Evolutionary conservation across 2,888 invertebrate genomes (phyloP).

Genomic region (Troides helena): DNA sequence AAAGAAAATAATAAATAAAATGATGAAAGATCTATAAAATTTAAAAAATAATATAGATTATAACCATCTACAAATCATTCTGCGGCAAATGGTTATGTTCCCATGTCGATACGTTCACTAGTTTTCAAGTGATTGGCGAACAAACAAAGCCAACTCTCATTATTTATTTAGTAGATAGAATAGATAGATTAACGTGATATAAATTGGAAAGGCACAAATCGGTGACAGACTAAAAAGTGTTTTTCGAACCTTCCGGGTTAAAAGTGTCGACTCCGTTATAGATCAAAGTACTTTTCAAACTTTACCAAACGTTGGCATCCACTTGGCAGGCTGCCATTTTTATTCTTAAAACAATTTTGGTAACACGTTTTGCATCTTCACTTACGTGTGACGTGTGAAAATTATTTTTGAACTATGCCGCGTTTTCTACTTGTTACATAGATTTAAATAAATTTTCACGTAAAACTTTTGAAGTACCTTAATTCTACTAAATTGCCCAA

Average conservation of each 20-base stretch:
- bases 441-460: neutral
- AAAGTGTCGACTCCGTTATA: conserved; percentile 4
- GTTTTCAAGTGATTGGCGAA: too few relatives aligned
- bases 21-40: too few relatives aligned
- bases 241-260: neutral
- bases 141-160: too few relatives aligned
- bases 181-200: too few relatives aligned
- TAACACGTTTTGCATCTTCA: conserved; percentile 19
- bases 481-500: too few relatives aligned
- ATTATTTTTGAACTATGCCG: conserved; percentile 18
- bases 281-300: conserved; percentile 15
- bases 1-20: too few relatives aligned
- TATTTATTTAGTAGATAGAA: too few relatives aligned
- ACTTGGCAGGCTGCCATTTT: conserved; percentile 15
- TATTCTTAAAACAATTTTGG: conserved; percentile 23
- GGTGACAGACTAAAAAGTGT: neutral
- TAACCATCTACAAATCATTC: too few relatives aligned
- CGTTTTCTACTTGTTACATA: neutral
- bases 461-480: neutral
- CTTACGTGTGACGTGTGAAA: conserved; percentile 11
- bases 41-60: too few relatives aligned
- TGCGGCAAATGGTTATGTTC: too few relatives aligned
- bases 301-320: conserved; percentile 1
- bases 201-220: neutral
- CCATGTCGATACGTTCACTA: too few relatives aligned